Base-by-base conservation (phyloP, 2,888 invertebrate species). In the Temnothorax rugatulus region DNA sequence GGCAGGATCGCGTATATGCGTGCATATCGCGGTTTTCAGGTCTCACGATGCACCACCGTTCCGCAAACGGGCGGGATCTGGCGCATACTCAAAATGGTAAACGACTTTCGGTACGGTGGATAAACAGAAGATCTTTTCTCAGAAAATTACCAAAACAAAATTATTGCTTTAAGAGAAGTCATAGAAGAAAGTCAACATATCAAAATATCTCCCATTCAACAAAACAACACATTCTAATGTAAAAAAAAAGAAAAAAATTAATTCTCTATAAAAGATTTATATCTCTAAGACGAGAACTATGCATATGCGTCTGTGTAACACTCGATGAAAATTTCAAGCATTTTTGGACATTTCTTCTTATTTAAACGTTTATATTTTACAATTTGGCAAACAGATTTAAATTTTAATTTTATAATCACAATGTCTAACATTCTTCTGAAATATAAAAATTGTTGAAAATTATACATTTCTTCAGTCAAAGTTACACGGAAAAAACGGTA, bases 11-110 rank as follows among this genome's bases (percentile, higher is more conserved):
- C 52, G 61, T 44, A 21, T 73, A 25, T 59, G 50, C 85, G 66
- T 68, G 52, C 76, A 84, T 73, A 84, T 57, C 57, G 84, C 69
- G 85, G 71, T 83, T 86, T 85, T 81, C 75, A 83, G 66, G 25
- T 73, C 85, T 76, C 82, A 61, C 59, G 69, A 77, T 81, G 79
- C 69, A 77, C 82, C 57, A 44, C 41, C 41, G 18, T 52, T 38
- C 79, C 82, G 73, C 87, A 84, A 87, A 87, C 77, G 57, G 74
- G 82, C 73, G 73, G 73, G 52, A 76, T 57, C 73, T 87, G 85
- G 82, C 83, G 54, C 68, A 15, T 29, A 21, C 66, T 81, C 83
- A 85, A 87, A 85, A 25, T 21, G 54, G 34, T 66, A 76, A 71
- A 66, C 41, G 18, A 54, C 15, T 54, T 38, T 71, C 25, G 64